Evolutionary conservation across 2,113 vertebrate species (phyloP), one percentile per base, ranked within the genome.

Genomic region (Emydura subglobosa): DNA sequence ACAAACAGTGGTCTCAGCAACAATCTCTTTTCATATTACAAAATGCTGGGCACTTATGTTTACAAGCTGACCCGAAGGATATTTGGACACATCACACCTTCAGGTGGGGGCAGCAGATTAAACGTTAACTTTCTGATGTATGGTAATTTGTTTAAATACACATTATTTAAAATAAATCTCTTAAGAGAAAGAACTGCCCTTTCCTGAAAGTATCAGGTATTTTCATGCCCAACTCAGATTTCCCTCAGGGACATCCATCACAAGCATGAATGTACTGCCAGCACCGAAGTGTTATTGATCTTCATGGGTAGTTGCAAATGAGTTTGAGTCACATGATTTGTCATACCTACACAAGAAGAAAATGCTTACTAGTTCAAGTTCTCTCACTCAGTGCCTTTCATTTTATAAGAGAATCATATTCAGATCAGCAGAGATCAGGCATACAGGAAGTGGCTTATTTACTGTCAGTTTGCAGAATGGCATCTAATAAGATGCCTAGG

Each of bases 251-350:
- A 74, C 91, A 94, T 47, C 93, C 95, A 84, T 0, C 34, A 74
- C 31, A 7, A 92, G 50, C 19, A 1, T 93, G 87, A 88, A 53
- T 59, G 34, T 1, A 39, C 96, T 57, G 82, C 92, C 96, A 97
- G 93, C 95, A 96, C 95, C 95, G 93, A 51, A 57, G 83, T 88
- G 85, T 93, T 65, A n/a, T 21, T 19, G 2, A 14, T 21, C 81
- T 79, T 86, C 93, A 79, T 2, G 0, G 54, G n/a, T 49, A 83
- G n/a, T 65, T 87, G 85, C 94, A 74, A 31, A 29, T 1, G n/a
- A 76, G 47, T 57, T 51, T 65, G 44, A 27, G 31, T 51, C 68
- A 13, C 59, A 17, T 2, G 34, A 14, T 79, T 87, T 22, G 14
- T 44, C 82, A 88, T 82, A 16, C 31, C 53, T 92, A 49, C 25